phyloP scores from a whole-genome alignment of 92 coral and sea anemone genomes.

The Epizoanthus illoricatus region DNA sequence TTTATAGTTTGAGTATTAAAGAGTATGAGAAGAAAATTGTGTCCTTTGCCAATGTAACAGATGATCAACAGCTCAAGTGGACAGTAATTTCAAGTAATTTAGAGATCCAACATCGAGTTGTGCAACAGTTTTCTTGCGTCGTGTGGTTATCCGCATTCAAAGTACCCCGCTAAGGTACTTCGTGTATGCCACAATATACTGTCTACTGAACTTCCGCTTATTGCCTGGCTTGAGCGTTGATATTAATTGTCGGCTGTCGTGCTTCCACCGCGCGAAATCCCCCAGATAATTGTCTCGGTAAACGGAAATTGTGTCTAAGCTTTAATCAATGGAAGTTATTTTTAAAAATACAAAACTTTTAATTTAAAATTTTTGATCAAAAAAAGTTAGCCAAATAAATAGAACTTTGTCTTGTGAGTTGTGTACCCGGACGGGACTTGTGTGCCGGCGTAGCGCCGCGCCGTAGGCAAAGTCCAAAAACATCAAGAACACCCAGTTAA shows the following conservation, averaged over 20 bases:
- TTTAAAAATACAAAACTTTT: not conserved
- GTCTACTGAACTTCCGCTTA: not conserved
- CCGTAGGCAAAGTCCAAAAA: not conserved
- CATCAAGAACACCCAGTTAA: not conserved
- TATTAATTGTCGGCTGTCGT: not conserved
- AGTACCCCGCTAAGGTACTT: no score
- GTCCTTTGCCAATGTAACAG: no score
- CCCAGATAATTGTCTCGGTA: conserved; percentile 16
- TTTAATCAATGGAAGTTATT: not conserved
- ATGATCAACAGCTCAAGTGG: no score
- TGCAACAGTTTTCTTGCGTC: no score
- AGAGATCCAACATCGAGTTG: no score
- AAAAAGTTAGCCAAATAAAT: not conserved
- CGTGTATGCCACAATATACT: no score
- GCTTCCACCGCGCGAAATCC: not conserved
- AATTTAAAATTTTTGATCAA: not conserved
- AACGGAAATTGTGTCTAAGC: conserved; percentile 40
- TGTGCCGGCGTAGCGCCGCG: no score
- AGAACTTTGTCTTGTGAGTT: not conserved
- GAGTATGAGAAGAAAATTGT: no score
- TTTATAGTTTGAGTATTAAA: no score
- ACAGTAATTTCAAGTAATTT: no score
- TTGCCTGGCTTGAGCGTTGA: not conserved
- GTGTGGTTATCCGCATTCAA: no score
- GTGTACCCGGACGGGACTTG: not conserved